Evolutionary conservation across 2,888 invertebrate species (phyloP), one percentile per base, ranked within the genome.

Genomic region (Tanypteryx hageni): DNA sequence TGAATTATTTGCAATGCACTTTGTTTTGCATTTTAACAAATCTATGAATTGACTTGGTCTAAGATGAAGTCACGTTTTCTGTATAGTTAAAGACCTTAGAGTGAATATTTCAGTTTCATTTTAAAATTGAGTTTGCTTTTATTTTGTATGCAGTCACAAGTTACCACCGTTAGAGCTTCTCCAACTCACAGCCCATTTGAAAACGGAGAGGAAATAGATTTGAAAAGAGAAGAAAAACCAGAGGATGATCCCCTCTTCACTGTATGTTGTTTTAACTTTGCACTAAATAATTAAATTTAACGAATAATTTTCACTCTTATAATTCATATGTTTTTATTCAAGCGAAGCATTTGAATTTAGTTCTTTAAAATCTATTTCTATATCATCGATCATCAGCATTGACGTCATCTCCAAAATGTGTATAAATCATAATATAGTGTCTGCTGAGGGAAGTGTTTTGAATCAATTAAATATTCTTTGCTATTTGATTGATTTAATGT

Each of bases 161-260:
- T 64, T 44, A 64, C 27, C 64, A 68, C 27, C 11, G 13, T 64
- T 64, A 89, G 64, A 68, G 89, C 44, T 5, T 89, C 89, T 8
- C 64, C 89, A 64, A 89, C 61, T 89, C 89, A 89, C 56, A 89
- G 44, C 56, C 64, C 89, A 64, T 89, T 89, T n/a, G 89, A 89
- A 89, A 89, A 89, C 64, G 89, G 89, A 89, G 89, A 89, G 13
- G 89, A 89, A 89, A 89, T 89, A 64, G 89, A 89, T 27, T 58
- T 89, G 68, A 89, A 68, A 56, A 31, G n/a, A n/a, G 89, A 89
- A 14, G 89, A 89, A 56, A 89, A 89, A 89, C 31, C 89, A 13
- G 89, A 89, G n/a, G 89, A 89, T 64, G 68, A 44, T 18, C 64
- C 89, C 27, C 68, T 68, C 1, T 89, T 68, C 64, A 44, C 64